Conservation (phyloP, 2,888 invertebrate species). For the Lordiphosa andalusiaca region DNA sequence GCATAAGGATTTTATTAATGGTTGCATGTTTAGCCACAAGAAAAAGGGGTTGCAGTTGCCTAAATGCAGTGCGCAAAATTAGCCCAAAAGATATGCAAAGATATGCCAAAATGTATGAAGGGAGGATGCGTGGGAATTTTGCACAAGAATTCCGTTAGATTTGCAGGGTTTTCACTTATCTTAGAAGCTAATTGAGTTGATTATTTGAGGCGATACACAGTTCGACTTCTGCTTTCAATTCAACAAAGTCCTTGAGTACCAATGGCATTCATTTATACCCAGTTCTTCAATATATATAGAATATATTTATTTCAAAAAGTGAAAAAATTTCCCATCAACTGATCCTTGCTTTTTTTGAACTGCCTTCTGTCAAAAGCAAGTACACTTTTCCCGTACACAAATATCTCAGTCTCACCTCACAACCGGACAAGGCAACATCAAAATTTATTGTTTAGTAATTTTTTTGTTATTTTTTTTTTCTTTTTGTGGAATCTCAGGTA, state of each 20-base stretch:
- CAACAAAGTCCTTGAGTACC: not conserved
- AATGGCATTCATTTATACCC: too few species aligned
- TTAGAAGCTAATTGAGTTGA: too few species aligned
- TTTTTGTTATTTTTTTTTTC: not conserved
- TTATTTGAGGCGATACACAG: too few species aligned
- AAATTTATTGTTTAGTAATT: slow-evolving; percentile 11
- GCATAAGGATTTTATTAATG: slow-evolving; percentile 46
- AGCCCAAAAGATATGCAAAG: slow-evolving; percentile 26
- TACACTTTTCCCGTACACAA: not conserved
- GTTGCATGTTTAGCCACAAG: slow-evolving; percentile 15
- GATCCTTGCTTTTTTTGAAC: slow-evolving; percentile 1
- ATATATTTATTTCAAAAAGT: not conserved
- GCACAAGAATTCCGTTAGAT: slow-evolving; percentile 44
- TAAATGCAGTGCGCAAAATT: slow-evolving; percentile 23
- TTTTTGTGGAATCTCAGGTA: slow-evolving; percentile 3
- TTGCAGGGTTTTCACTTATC: too few species aligned
- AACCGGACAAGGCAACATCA: slow-evolving; percentile 7
- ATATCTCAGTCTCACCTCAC: slow-evolving; percentile 17
- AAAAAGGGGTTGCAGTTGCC: slow-evolving; percentile 38
- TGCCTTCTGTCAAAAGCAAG: slow-evolving; percentile 5
- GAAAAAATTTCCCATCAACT: not conserved
- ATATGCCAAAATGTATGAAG: slow-evolving; percentile 4
- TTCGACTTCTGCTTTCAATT: too few species aligned
- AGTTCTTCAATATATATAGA: too few species aligned
- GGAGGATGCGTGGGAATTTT: slow-evolving; percentile 43